These are phyloP conservation scores for Caenorhabditis sulstoni DNA, from an alignment of 2,888 invertebrate genomes.

Conservation along the genomic window DNA sequence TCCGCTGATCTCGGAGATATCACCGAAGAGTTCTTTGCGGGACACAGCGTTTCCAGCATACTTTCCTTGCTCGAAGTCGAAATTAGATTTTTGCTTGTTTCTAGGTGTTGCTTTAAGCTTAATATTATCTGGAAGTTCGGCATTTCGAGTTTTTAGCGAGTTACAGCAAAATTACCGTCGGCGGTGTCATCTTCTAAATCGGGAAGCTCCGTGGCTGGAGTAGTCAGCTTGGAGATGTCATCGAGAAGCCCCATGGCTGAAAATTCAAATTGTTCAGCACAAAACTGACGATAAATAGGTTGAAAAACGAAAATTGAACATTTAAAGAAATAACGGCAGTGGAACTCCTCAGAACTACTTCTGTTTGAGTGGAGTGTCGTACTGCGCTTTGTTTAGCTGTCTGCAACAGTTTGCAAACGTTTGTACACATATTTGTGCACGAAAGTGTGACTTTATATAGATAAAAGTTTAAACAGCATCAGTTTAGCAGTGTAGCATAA, in stretches of 20 bases:
- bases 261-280: no score
- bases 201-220: constrained; percentile 64
- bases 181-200: constrained; percentile 66
- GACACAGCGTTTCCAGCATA: constrained; percentile 58
- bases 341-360: no score
- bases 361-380: no score
- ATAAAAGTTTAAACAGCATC: no score
- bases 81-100: constrained; percentile 5
- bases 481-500: no score
- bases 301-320: no score
- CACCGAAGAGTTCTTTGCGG: constrained; percentile 62
- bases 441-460: no score
- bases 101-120: neutral
- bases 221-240: constrained; percentile 63
- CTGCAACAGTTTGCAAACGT: no score
- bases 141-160: neutral
- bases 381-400: no score
- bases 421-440: no score
- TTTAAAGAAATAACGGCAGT: no score
- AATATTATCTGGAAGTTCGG: neutral
- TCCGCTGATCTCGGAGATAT: constrained; percentile 47
- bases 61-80: constrained; percentile 57
- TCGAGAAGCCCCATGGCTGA: constrained; percentile 66
- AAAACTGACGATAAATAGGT: no score
- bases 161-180: constrained; percentile 53